Evolutionary conservation across 2,797 vertebrate genomes (phyloP), one percentile per base, ranked within the genome.

Genomic region (Esox lucius): DNA sequence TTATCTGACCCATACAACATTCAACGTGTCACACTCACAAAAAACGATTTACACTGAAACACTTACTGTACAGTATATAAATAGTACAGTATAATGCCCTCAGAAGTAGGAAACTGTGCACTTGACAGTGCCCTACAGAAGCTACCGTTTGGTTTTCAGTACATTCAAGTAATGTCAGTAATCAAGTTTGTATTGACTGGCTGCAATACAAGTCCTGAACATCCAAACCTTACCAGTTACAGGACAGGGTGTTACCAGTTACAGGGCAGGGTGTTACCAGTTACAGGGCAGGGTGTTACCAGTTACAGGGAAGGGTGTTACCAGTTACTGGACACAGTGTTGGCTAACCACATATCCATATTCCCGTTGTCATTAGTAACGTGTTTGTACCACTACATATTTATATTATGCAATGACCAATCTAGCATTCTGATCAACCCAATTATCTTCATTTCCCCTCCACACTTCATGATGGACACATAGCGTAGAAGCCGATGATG

Each of bases 81-180:
- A 42, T 53, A 53, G 19, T 80, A 42, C 80, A 76, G 76, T 75
- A 53, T 11, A 59, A 59, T 59, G 8, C 53, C 53, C 53, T 35
- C 74, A 80, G 79, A 85, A 72, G 56, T 61, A 66, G 72, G 71
- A 71, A 74, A 81, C 80, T 84, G 3, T 53, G 46, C 72, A 81
- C 83, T 89, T 84, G 73, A 80, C 71, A 24, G 78, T 76, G 84
- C 76, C 80, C 88, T 80, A 79, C 78, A 78, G 73, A 75, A 86
- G 83, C 84, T 76, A 83, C 84, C 83, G 79, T 90, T 90, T 91
- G 86, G 86, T 86, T 79, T 89, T 61, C 81, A 79, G 80, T 87
- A 84, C 74, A 81, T 97, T 97, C 96, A 97, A 98, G 96, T 97
- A 96, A 96, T 92, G 94, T 95, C 96, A 98, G 97, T 96, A 97